A percentile compares a stretch with the other conserved stretches of the same genome.
Conservation (phyloP, 2,113 vertebrate species). For the Scomber japonicus region DNA sequence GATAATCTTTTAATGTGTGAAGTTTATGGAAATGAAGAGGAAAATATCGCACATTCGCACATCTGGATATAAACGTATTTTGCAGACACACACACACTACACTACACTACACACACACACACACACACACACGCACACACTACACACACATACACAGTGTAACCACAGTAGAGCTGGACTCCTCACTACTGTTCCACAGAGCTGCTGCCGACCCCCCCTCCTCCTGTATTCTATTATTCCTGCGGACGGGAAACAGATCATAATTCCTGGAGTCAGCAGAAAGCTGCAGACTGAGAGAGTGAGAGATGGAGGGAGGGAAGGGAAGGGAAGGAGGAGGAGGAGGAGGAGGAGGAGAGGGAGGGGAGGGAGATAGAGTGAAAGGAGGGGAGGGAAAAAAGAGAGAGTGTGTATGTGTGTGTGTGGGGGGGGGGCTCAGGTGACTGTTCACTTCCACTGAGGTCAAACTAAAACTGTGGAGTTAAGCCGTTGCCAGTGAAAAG, state of each 20-base stretch:
- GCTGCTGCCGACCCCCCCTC: conserved; percentile 45
- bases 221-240: conserved; percentile 80
- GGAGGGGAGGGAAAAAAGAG: not conserved
- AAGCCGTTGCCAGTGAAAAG: conserved; percentile 63
- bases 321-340: not conserved
- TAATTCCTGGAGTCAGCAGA: conserved; percentile 83
- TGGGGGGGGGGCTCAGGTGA: conserved; percentile 57
- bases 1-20: conserved; percentile 64
- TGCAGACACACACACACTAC: conserved; percentile 34
- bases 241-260: conserved; percentile 80
- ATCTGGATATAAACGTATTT: conserved; percentile 66
- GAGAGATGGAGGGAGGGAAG: conserved; percentile 36
- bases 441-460: conserved; percentile 60
- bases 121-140: conserved; percentile 28
- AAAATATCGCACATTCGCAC: conserved; percentile 67
- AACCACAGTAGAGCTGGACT: conserved; percentile 73
- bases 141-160: conserved; percentile 38
- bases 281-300: conserved; percentile 71
- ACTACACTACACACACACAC: conserved; percentile 37
- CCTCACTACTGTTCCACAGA: conserved; percentile 74
- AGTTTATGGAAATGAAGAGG: conserved; percentile 72
- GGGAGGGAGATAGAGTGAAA: not conserved
- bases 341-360: not conserved
- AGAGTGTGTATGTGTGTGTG: no score
- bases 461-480: conserved; percentile 64